Base-by-base conservation (phyloP, 2,888 invertebrate species). In the Aquatica leii region DNA sequence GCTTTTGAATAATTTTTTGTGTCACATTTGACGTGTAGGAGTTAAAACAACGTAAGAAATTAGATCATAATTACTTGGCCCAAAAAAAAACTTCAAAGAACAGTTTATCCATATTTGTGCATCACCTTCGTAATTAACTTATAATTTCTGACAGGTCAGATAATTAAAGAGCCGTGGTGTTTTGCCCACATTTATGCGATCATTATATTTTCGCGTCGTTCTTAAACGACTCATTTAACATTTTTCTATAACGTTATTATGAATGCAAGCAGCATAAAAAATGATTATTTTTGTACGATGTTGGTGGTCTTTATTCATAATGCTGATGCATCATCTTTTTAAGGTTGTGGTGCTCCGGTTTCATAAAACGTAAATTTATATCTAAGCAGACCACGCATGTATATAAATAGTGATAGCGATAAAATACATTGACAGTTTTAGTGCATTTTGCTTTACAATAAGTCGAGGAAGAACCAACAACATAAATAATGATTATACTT, bases 21-120 rank as follows among this genome's bases (percentile, higher is more conserved):
- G 54, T 60, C 60, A 54, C 35, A 54, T 48, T 37, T 60, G 60
- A 60, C 60, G 54, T 60, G 60, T 48, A 31, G 54, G 54, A 60
- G 54, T 60, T 54, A 60, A 53, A 54, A 54, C 54, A 49, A 54
- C 60, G 48, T 54, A 60, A 31, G 20, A 60, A 60, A 60, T 60
- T 53, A 60, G 60, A 60, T 46, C 54, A 60, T 60, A 60, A 60
- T 60, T 60, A 54, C 60, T 60, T 37, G 54, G 46, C 50, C 60
- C 54, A 54, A 60, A 55, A 54, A 40, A 41, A 60, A 54, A 51
- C n/a, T n/a, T n/a, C 37, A 58, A 58, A 50, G 41, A 58, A 60
- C 54, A 40, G 60, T 60, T 60, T 60, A 60, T 60, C 50, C 49
- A 37, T 60, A 54, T 60, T 60, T 53, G 49, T 49, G 53, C 54